A percentile compares a stretch with the other conserved stretches of the same genome.
Conservation (phyloP, 2,797 vertebrate genomes). For the Odontamblyopus rebecca region DNA sequence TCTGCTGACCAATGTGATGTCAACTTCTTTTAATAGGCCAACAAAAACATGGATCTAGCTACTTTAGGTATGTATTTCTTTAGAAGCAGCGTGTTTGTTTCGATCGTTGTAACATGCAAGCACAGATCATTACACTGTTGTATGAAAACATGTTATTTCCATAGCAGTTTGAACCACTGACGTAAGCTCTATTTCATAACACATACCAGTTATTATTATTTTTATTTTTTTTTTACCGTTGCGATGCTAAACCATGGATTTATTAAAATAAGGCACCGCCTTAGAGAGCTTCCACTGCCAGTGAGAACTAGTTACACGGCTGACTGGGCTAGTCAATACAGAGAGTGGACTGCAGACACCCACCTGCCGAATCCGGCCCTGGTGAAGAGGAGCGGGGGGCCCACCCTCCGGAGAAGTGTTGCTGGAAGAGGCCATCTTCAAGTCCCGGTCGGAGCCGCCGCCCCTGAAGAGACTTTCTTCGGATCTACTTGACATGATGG, state of each 20-base stretch:
- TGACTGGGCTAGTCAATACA: constrained; percentile 32
- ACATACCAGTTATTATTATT: constrained; percentile 2
- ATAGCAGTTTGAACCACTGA: neutral
- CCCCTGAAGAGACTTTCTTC: constrained; percentile 72
- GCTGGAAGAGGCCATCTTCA: constrained; percentile 86
- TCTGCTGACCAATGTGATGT: neutral
- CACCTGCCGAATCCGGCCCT: constrained; percentile 89
- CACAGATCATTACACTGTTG: neutral
- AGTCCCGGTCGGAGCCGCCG: constrained; percentile 71
- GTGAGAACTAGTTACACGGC: constrained; percentile 34
- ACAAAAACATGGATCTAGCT: neutral
- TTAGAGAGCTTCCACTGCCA: constrained; percentile 32
- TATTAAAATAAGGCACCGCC: constrained; percentile 67
- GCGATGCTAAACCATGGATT: constrained; percentile 19
- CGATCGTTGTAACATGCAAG: constrained; percentile 24
- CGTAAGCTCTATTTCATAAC: constrained; percentile 13
- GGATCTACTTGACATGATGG: constrained; percentile 73
- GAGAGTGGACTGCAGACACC: constrained; percentile 63
- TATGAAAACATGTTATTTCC: constrained; percentile 18
- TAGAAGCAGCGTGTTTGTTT: constrained; percentile 42
- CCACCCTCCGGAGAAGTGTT: constrained; percentile 81
- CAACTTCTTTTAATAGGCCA: neutral
- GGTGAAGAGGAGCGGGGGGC: constrained; percentile 75
- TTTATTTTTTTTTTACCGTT: neutral
- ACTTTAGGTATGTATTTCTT: neutral